phyloP scores from a whole-genome alignment of 2,888 invertebrate species.

The Caenorhabditis auriculariae region DNA sequence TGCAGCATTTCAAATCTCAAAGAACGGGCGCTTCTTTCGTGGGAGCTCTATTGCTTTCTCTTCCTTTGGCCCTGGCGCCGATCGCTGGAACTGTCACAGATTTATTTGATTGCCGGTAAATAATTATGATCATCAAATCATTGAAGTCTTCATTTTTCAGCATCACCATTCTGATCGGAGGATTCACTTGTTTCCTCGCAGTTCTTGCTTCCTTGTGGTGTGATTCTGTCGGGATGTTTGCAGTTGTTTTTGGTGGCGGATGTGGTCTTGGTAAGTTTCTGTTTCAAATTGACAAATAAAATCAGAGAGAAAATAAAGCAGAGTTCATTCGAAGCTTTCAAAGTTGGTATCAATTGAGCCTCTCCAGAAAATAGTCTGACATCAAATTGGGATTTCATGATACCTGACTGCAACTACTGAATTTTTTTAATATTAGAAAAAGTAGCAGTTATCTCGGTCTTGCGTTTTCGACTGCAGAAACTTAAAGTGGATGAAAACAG shows the following conservation, averaged over 20 bases:
- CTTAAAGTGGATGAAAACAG: no score
- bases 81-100: slow-evolving; percentile 57
- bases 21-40: slow-evolving; percentile 87
- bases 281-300: no score
- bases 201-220: slow-evolving; percentile 66
- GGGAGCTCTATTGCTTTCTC: slow-evolving; percentile 85
- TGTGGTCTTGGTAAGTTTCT: slow-evolving; percentile 15
- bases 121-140: background rate
- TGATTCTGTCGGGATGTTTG: slow-evolving; percentile 72
- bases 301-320: no score
- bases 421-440: no score
- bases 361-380: no score
- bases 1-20: slow-evolving; percentile 79
- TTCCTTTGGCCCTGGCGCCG: slow-evolving; percentile 83
- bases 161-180: slow-evolving; percentile 22
- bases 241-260: slow-evolving; percentile 70
- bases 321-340: no score
- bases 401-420: no score
- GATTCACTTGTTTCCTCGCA: slow-evolving; percentile 7
- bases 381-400: no score
- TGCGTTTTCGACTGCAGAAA: no score
- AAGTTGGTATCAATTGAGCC: no score
- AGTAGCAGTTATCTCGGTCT: no score
- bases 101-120: slow-evolving; percentile 29
- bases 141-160: slow-evolving; percentile 3